Conservation (phyloP, 1,140 invertebrate species). For the Charaxes varanes region DNA sequence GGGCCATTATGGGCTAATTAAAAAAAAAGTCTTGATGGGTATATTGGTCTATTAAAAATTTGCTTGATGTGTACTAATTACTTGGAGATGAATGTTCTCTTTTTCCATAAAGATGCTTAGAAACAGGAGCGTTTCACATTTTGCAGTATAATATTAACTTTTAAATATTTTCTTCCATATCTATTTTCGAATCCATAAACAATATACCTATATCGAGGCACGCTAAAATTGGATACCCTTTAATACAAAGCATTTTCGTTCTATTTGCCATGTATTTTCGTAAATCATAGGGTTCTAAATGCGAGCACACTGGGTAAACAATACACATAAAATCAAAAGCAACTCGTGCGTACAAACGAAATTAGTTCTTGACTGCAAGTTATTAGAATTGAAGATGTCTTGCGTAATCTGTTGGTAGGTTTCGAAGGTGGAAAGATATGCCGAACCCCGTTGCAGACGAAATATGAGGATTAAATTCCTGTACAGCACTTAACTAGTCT, state of each 20-base stretch:
- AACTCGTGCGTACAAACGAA: conserved; percentile 17
- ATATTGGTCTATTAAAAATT: too few relatives aligned
- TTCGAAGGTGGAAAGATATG: conserved; percentile 60
- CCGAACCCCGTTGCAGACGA: conserved; percentile 60
- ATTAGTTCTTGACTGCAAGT: conserved; percentile 20
- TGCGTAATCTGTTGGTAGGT: conserved; percentile 27
- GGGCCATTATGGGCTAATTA: too few relatives aligned
- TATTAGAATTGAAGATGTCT: conserved; percentile 34
- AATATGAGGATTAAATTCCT: conserved; percentile 73
- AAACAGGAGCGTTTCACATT: too few relatives aligned
- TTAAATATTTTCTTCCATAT: too few relatives aligned
- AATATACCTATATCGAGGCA: conserved; percentile 12
- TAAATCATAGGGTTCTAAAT: conserved; percentile 21
- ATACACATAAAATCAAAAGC: conserved; percentile 12
- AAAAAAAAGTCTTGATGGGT: too few relatives aligned
- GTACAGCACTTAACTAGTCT: conserved; percentile 68
- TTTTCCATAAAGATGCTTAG: too few relatives aligned
- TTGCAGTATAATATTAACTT: too few relatives aligned
- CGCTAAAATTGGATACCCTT: conserved; percentile 6
- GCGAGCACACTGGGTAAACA: conserved; percentile 6
- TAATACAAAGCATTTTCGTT: conserved; percentile 12
- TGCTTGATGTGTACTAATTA: too few relatives aligned
- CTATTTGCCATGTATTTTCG: conserved; percentile 14
- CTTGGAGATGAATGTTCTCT: too few relatives aligned
- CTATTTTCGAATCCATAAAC: conserved; percentile 12